Evolutionary conservation across 2,797 vertebrate species (phyloP).

Genomic region (Lithobates pipiens): DNA sequence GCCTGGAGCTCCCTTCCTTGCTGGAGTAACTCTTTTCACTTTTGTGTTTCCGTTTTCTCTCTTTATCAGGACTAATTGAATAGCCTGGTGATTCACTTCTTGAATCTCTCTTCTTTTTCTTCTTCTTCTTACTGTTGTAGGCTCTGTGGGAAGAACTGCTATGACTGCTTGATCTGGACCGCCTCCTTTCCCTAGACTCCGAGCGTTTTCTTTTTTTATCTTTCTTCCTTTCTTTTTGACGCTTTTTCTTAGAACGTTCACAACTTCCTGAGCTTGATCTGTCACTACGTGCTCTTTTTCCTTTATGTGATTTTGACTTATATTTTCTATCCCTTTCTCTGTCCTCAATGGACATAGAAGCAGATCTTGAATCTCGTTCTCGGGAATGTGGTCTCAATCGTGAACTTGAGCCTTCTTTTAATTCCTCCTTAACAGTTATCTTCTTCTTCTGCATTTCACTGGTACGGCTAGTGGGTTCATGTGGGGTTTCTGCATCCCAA

Average conservation of each 20-base stretch:
- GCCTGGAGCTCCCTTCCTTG: conserved; percentile 65
- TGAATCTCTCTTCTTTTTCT: conserved; percentile 74
- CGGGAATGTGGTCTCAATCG: conserved; percentile 67
- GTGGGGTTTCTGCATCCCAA: conserved; percentile 67
- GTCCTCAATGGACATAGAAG: conserved; percentile 70
- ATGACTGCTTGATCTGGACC: conserved; percentile 72
- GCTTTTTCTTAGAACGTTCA: conserved; percentile 74
- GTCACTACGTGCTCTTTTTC: conserved; percentile 73
- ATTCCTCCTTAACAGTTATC: conserved; percentile 58
- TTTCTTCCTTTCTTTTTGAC: conserved; percentile 66
- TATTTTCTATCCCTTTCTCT: conserved; percentile 64
- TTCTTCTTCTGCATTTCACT: conserved; percentile 71
- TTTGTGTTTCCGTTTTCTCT: conserved; percentile 70
- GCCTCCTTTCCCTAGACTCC: conserved; percentile 78
- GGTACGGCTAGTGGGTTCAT: conserved; percentile 71
- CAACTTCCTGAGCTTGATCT: conserved; percentile 75
- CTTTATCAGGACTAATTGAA: conserved; percentile 81
- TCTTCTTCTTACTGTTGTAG: conserved; percentile 72
- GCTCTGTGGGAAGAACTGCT: conserved; percentile 71
- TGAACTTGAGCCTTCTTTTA: conserved; percentile 67
- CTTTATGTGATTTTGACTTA: conserved; percentile 62
- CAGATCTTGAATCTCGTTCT: conserved; percentile 73
- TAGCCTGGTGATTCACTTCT: conserved; percentile 75
- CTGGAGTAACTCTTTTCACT: conserved; percentile 71
- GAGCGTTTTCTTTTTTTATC: conserved; percentile 70